A percentile compares a stretch with the other conserved stretches of the same genome.
Evolutionary conservation across 2,113 vertebrate species (phyloP).

Genomic region (Lasiurus borealis): DNA sequence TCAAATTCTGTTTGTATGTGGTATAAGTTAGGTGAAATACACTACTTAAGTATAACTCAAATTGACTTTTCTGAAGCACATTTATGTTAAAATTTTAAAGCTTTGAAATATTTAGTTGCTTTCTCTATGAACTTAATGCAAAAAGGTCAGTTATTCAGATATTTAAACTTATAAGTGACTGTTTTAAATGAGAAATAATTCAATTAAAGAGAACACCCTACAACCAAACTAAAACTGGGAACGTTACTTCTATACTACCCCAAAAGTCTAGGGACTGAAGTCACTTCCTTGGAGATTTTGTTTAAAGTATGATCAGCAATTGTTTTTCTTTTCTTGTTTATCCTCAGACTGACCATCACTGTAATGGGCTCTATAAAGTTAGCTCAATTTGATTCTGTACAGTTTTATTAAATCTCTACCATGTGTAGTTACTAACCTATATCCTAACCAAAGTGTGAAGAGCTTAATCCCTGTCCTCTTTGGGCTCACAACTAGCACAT

Average conservation of each 20-base stretch:
- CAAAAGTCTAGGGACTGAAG: not conserved
- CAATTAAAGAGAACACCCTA: not conserved
- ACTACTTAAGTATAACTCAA: not conserved
- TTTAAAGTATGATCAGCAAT: not conserved
- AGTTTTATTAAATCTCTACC: not conserved
- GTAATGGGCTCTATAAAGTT: not conserved
- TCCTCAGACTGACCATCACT: not conserved
- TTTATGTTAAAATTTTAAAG: conserved; percentile 7
- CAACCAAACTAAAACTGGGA: conserved; percentile 19
- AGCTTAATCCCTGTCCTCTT: not conserved
- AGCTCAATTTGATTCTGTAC: not conserved
- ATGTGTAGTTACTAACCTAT: not conserved
- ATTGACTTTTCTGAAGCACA: not conserved
- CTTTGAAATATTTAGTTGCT: not conserved
- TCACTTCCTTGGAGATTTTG: not conserved
- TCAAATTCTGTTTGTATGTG: not conserved
- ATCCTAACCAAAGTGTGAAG: not conserved
- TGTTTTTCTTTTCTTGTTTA: not conserved
- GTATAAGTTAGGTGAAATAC: not conserved
- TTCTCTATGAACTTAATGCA: conserved; percentile 16
- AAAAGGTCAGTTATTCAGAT: not conserved
- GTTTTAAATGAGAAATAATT: not conserved
- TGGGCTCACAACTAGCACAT: not conserved
- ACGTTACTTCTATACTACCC: not conserved
- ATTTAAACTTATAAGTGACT: not conserved